phyloP scores from a whole-genome alignment of 2,113 vertebrate genomes.

The Syngnathus typhle region DNA sequence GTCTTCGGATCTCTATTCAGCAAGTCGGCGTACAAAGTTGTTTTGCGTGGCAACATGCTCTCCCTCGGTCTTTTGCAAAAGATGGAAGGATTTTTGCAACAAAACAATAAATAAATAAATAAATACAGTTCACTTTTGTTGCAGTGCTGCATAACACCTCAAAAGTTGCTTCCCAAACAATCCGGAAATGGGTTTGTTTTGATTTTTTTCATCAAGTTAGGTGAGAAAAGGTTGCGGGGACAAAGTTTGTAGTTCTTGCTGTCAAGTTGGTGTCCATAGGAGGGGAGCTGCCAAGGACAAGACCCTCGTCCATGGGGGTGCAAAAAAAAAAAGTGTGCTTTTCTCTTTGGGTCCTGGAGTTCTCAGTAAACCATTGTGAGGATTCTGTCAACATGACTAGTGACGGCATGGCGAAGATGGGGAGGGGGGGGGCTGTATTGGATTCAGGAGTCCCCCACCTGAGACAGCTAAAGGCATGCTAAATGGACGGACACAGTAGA shows the following conservation, averaged over 20 bases:
- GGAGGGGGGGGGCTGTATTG: slow-evolving; percentile 34
- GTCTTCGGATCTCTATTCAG: slow-evolving; percentile 41
- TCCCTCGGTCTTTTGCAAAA: slow-evolving; percentile 21
- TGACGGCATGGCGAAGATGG: slow-evolving; percentile 45
- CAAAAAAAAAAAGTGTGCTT: not conserved
- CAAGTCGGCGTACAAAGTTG: slow-evolving; percentile 54
- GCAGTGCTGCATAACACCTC: slow-evolving; percentile 49
- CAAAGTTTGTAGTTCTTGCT: slow-evolving; percentile 49
- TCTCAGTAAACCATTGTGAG: slow-evolving; percentile 23
- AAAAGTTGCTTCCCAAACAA: slow-evolving; percentile 34
- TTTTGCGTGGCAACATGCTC: slow-evolving; percentile 45
- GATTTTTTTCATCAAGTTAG: slow-evolving; percentile 32
- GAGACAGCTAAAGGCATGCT: slow-evolving; percentile 66
- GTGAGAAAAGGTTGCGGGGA: slow-evolving; percentile 5
- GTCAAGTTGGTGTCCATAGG: slow-evolving; percentile 49
- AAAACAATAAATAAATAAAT: slow-evolving; percentile 44
- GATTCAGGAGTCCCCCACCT: slow-evolving; percentile 39
- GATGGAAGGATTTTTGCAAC: slow-evolving; percentile 13
- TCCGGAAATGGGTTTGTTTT: slow-evolving; percentile 28
- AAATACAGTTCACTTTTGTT: slow-evolving; percentile 40
- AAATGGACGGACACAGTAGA: slow-evolving; percentile 48
- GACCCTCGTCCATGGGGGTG: slow-evolving; percentile 39
- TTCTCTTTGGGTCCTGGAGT: slow-evolving; percentile 34
- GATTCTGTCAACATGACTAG: slow-evolving; percentile 19
- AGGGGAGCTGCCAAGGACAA: slow-evolving; percentile 62